Conservation (phyloP, 2,888 invertebrate genomes). For the Pyrgus malvae region DNA sequence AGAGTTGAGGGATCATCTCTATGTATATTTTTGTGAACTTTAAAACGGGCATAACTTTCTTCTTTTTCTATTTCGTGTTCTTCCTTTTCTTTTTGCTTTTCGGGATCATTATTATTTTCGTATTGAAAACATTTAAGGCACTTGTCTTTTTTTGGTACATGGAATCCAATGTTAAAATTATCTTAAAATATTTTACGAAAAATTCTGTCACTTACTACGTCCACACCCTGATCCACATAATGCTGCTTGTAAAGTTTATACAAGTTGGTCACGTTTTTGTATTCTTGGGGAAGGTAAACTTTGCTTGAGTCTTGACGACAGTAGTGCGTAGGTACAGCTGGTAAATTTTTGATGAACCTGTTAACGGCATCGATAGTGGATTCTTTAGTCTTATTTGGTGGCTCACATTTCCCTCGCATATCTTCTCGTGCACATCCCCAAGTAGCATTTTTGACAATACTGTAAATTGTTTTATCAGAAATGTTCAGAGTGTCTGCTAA, state of each 20-base stretch:
- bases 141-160: constrained; percentile 36
- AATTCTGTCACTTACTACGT: constrained; percentile 26
- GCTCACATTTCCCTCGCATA: constrained; percentile 28
- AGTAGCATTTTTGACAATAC: neutral
- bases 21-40: too few relatives aligned
- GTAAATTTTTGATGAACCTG: constrained; percentile 22
- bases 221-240: constrained; percentile 26
- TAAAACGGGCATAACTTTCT: too few relatives aligned
- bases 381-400: constrained; percentile 29
- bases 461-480: neutral
- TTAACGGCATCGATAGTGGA: constrained; percentile 29
- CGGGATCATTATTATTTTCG: neutral
- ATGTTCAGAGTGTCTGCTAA: neutral
- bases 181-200: constrained; percentile 34
- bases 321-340: constrained; percentile 36
- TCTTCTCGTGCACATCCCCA: constrained; percentile 29
- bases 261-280: constrained; percentile 28
- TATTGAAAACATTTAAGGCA: constrained; percentile 31
- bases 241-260: constrained; percentile 32
- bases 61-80: neutral
- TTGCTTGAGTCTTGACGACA: constrained; percentile 31
- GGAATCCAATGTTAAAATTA: constrained; percentile 36
- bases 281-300: constrained; percentile 27
- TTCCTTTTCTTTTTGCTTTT: neutral
- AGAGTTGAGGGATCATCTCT: too few relatives aligned